Percentiles rank a stretch among this genome's conserved stretches.
Evolutionary conservation across 2,888 invertebrate genomes (phyloP).

Genomic region (Tuta absoluta): DNA sequence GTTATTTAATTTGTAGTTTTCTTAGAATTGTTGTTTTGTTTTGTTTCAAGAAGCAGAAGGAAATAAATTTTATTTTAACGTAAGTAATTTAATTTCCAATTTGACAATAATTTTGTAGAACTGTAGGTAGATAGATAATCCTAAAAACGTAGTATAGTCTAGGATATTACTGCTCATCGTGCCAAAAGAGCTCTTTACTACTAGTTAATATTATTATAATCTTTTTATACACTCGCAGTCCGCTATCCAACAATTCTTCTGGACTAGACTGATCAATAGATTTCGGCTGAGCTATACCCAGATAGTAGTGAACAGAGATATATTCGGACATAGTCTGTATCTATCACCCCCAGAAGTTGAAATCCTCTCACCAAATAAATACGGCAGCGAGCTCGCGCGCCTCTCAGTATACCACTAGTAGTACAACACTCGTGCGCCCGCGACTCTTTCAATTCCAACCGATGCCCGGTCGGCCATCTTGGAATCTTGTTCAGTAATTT

Average conservation of each 20-base stretch:
- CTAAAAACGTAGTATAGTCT: no score
- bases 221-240: no score
- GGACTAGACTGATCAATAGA: no score
- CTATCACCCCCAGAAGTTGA: neutral
- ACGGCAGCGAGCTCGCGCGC: neutral
- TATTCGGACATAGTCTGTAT: neutral
- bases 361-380: constrained; percentile 13
- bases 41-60: neutral
- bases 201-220: no score
- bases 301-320: no score
- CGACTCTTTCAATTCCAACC: neutral
- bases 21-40: neutral
- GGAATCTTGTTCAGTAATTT: neutral
- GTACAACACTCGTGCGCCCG: neutral
- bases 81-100: neutral
- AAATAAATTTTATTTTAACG: constrained; percentile 12
- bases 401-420: neutral
- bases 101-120: no score
- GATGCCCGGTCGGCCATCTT: neutral
- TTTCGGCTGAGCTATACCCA: no score
- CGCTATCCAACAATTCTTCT: no score
- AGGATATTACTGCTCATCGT: no score
- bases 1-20: constrained; percentile 43
- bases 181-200: no score
- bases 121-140: no score